Conservation (phyloP, 2,113 vertebrate species). For the Macquaria ambigua region DNA sequence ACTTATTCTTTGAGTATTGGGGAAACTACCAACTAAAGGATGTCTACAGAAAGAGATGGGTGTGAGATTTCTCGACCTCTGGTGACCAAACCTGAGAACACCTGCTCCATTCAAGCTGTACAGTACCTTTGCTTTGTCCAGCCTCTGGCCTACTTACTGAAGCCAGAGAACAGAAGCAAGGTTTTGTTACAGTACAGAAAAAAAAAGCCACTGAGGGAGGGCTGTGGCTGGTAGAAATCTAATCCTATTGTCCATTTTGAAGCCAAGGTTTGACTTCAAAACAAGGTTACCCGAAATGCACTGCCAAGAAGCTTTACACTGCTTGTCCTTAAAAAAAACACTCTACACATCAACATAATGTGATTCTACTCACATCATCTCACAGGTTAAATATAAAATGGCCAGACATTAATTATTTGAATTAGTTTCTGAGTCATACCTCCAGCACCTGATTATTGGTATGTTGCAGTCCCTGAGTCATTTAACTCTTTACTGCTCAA, state of each 20-base stretch:
- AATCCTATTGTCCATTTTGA: slow-evolving; percentile 51
- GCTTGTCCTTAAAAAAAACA: background rate
- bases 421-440: background rate
- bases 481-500: background rate
- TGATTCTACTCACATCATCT: background rate
- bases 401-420: background rate
- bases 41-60: background rate
- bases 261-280: slow-evolving; percentile 28
- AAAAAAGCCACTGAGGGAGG: slow-evolving; percentile 50
- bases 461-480: no score
- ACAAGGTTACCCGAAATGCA: background rate
- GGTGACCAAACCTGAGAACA: slow-evolving; percentile 19
- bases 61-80: background rate
- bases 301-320: background rate
- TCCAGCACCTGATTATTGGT: background rate
- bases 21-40: background rate
- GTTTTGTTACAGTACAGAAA: slow-evolving; percentile 73
- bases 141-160: slow-evolving; percentile 56
- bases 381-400: background rate
- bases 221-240: slow-evolving; percentile 49
- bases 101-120: background rate
- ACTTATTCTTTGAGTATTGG: background rate
- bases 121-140: slow-evolving; percentile 31
- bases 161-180: slow-evolving; percentile 39
- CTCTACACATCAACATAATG: background rate